phyloP scores from a whole-genome alignment of 2,888 invertebrate genomes.

The Leucoma salicis region DNA sequence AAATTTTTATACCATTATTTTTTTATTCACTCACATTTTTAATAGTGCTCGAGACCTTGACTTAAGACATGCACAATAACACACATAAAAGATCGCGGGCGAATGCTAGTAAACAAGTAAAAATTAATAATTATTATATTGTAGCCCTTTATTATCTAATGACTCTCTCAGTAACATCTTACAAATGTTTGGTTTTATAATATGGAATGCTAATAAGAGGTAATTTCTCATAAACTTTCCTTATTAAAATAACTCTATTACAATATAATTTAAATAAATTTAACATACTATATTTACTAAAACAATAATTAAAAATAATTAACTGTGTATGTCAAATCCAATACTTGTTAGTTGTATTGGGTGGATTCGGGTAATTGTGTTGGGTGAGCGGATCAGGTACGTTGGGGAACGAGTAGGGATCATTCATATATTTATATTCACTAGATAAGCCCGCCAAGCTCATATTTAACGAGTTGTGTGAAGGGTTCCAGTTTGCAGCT shows the following conservation, averaged over 20 bases:
- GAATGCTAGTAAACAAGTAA: no score
- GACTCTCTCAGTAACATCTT: slow-evolving; percentile 65
- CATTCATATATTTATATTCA: slow-evolving; percentile 78
- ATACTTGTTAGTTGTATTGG: slow-evolving; percentile 71
- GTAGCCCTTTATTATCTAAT: slow-evolving; percentile 56
- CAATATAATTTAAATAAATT: slow-evolving; percentile 55
- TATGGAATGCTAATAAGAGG: slow-evolving; percentile 76
- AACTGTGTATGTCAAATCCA: slow-evolving; percentile 67
- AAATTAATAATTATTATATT: no score
- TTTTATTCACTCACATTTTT: no score
- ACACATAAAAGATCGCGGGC: no score
- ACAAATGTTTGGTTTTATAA: slow-evolving; percentile 74
- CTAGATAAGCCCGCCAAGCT: slow-evolving; percentile 70
- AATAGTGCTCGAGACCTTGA: no score
- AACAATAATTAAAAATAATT: slow-evolving; percentile 25
- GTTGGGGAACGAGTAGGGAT: slow-evolving; percentile 74
- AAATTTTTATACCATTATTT: no score
- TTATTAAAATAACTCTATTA: slow-evolving; percentile 40
- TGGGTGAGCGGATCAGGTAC: slow-evolving; percentile 70
- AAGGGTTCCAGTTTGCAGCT: slow-evolving; percentile 79
- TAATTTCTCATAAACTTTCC: slow-evolving; percentile 59
- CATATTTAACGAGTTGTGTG: slow-evolving; percentile 75
- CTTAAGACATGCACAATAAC: no score
- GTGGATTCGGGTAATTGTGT: slow-evolving; percentile 71
- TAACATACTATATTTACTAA: slow-evolving; percentile 36